Base-by-base conservation (phyloP, 2,113 vertebrate species). In the Dolichotis patagonum region DNA sequence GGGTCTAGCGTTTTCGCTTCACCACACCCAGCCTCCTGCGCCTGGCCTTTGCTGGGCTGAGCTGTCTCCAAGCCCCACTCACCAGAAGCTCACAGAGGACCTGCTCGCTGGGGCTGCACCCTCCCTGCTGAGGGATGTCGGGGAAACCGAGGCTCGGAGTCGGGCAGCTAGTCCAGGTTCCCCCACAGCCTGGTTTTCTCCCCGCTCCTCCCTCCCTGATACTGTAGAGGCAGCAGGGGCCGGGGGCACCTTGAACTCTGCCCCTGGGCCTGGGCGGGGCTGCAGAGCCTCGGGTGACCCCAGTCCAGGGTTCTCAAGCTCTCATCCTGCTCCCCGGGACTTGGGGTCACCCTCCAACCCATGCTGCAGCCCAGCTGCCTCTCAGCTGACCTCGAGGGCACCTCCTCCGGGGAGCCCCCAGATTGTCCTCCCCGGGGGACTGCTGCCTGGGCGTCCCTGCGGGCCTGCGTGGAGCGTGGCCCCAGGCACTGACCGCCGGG, bases 91-190 rank as follows among this genome's bases (percentile, higher is more conserved):
- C 52, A 26, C 24, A 26, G 49, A 52, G 20, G 22, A 52, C 63
- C 67, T 41, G 2, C 35, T 0, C 49, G 2, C 35, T 0, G 8
- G 54, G 28, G 28, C 12, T 20, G 20, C 13, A 1, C 9, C 58
- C 80, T 58, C 28, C 77, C 56, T 2, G 1, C 58, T 43, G 58
- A 62, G 16, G 17, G 32, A 58, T 19, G 75, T 28, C 80, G 12
- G 63, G 73, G n/a, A 90, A 78, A 49, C 35, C 5, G 30, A 92
- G 80, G 43, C 54, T 69, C 41, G 8, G 75, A 58, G 49, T 32
- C 38, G 13, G 85, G 38, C 13, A 75, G 85, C 14, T 30, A 60
- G 16, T 32, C 65, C 4, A 8, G n/a, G 11, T 46, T 81, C 19
- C 20, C 38, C 60, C 41, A 3, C n/a, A 56, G 5, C 30, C 83